Percentiles rank a stretch among this genome's conserved stretches.
Conservation (phyloP, 1,140 invertebrate species). For the Eupeodes corollae region DNA sequence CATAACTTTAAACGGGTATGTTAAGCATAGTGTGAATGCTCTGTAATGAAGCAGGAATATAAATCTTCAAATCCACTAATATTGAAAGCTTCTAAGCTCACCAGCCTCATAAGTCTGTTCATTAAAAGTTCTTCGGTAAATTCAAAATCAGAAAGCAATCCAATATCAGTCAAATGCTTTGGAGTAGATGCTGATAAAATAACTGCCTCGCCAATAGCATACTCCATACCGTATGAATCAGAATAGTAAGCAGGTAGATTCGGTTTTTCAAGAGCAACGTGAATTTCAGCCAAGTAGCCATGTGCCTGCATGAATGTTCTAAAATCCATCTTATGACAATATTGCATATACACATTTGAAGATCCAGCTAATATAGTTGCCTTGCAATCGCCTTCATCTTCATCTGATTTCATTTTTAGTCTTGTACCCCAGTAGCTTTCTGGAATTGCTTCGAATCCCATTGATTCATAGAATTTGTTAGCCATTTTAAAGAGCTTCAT, state of each 20-base stretch:
- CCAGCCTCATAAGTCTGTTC: conserved; percentile 44
- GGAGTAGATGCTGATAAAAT: conserved; percentile 49
- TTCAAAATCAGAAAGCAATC: conserved; percentile 14
- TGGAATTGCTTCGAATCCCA: conserved; percentile 19
- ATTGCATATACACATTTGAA: conserved; percentile 27
- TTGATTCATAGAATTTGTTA: conserved; percentile 24
- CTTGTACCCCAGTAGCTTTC: conserved; percentile 21
- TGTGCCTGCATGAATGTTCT: conserved; percentile 43
- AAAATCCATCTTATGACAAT: conserved; percentile 30
- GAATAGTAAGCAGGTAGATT: conserved; percentile 41
- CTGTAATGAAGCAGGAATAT: conserved; percentile 4
- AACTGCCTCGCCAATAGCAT: conserved; percentile 57
- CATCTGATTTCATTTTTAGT: conserved; percentile 16
- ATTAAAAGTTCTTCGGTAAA: conserved; percentile 20
- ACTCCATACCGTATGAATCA: conserved; percentile 53
- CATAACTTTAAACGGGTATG: conserved; percentile 29
- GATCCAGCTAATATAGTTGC: conserved; percentile 29
- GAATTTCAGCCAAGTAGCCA: conserved; percentile 66
- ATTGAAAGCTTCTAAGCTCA: conserved; percentile 3
- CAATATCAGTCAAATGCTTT: conserved; percentile 40
- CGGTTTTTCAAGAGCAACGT: conserved; percentile 58
- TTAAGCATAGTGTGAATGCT: conserved; percentile 30
- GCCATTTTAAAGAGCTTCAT: conserved; percentile 22
- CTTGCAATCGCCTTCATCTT: conserved; percentile 27
- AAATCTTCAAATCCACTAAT: background rate